Base-by-base conservation (phyloP, 1,140 invertebrate genomes). In the Lordiphosa stackelbergi region DNA sequence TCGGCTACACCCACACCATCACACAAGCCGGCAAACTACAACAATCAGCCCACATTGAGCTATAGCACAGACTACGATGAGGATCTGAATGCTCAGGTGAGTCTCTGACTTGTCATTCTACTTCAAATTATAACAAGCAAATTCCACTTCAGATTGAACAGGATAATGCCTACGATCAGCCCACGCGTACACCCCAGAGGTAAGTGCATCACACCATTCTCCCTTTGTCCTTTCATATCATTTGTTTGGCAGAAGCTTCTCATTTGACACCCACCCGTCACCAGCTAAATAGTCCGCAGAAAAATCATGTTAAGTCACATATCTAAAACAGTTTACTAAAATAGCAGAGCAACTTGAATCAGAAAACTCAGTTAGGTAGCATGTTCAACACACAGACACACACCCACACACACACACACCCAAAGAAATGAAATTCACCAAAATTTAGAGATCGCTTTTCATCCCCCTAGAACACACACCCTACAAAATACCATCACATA, bases 141-240 rank as follows among this genome's bases (percentile, higher is more conserved):
- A 12, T 43, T 19, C 16, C 24, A 34, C 28, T 35, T 61, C 6
- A 87, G 85, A 84, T 87, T 45, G 84, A 87, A 47, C 81, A 85
- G 38, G 86, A 87, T 34, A 87, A 84, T 62, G 52, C 58, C 2
- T 87, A 86, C 36, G 72, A 86, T 54, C 86, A 87, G 36, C 77
- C 84, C 1, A 87, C 86, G 10, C 59, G 68, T 22, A 87, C 88
- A 12, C 85, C 85, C 9, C 85, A 88, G 59, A 88, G 88, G 90
- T 90, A 88, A 83, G 85, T 81, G 31, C 0, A 38, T 10, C 19
- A 22, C 22, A 42, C 7, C 7, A 28, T 24, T 24, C 6, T 40
- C 5, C 43, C 9, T 24, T 28, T 31, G 28, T 36, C 31, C 40
- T 7, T 51, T 8, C 24, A 51, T 31, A 31, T 31, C 28, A 31